Percentiles rank a stretch among this genome's conserved stretches.
phyloP scores from a whole-genome alignment of 2,797 vertebrate species.

The Enteromius treurensis region DNA sequence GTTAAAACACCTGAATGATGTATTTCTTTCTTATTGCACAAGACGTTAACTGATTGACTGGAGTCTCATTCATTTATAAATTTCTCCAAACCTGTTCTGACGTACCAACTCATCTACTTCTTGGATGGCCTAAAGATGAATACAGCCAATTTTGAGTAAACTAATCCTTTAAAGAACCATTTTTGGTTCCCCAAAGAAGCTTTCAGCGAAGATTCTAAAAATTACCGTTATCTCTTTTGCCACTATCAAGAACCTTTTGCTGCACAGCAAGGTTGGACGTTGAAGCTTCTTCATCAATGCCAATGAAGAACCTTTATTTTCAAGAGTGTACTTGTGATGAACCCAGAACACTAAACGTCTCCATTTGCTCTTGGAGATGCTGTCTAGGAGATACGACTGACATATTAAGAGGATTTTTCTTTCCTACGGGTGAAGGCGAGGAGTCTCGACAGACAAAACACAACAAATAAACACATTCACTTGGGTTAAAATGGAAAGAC shows the following conservation, averaged over 20 bases:
- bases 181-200: neutral
- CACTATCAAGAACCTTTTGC: neutral
- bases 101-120: neutral
- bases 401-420: neutral
- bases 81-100: neutral
- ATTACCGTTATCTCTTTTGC: neutral
- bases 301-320: neutral
- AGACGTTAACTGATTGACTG: neutral
- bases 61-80: too few relatives aligned
- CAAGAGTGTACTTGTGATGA: neutral
- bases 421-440: neutral
- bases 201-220: neutral
- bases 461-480: conserved; percentile 44
- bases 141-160: neutral
- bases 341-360: conserved; percentile 14
- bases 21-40: neutral
- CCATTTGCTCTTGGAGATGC: neutral
- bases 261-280: neutral
- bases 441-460: conserved; percentile 11
- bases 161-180: neutral
- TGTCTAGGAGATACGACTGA: neutral
- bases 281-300: neutral
- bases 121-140: neutral
- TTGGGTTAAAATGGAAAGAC: conserved; percentile 46
- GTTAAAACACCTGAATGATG: neutral